phyloP scores from a whole-genome alignment of 2,797 vertebrate species.

The Myotis planiceps region DNA sequence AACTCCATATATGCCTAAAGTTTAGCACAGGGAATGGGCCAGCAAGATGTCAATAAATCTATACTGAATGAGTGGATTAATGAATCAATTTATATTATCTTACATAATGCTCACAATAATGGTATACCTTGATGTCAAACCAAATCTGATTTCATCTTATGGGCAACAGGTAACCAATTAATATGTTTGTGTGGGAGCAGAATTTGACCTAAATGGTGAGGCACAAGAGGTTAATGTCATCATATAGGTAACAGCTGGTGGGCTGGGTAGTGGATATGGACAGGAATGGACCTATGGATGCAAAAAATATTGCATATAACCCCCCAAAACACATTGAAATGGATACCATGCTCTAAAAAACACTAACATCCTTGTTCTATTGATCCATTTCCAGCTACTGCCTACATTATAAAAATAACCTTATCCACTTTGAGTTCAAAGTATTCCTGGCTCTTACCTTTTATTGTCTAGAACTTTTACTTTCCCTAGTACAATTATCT shows the following conservation, averaged over 20 bases:
- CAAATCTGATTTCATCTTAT: not conserved
- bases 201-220: not conserved
- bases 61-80: not conserved
- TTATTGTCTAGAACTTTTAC: not conserved
- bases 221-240: not conserved
- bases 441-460: slow-evolving; percentile 6
- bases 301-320: not conserved
- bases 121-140: not conserved
- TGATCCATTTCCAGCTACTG: not conserved
- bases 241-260: not conserved
- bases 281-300: not conserved
- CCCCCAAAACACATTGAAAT: not conserved
- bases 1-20: not conserved
- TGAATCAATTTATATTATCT: not conserved
- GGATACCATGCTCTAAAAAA: not conserved
- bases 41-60: not conserved
- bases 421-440: not conserved
- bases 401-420: slow-evolving; percentile 44
- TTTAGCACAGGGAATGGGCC: not conserved
- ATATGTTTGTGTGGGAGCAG: not conserved
- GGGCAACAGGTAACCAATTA: not conserved
- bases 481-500: slow-evolving; percentile 31
- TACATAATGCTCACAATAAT: not conserved
- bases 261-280: not conserved
- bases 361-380: not conserved